Conservation (phyloP, 2,113 vertebrate genomes). For the Oryzias woworae region DNA sequence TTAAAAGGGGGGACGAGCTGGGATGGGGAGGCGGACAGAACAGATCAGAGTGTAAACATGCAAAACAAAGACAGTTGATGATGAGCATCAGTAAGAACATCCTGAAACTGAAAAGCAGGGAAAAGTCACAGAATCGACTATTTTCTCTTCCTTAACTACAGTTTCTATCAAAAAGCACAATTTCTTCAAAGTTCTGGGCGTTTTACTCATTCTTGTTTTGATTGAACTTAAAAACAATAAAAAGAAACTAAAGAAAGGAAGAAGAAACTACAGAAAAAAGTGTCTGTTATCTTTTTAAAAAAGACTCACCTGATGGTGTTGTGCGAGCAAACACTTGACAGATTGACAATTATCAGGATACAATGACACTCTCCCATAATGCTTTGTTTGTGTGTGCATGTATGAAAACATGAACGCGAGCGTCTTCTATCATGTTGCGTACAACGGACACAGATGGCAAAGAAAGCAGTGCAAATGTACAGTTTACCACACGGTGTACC, state of each 20-base stretch:
- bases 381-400: neutral
- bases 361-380: constrained; percentile 37
- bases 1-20: constrained; percentile 83
- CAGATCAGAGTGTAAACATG: neutral
- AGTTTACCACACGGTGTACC: constrained; percentile 69
- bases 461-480: neutral
- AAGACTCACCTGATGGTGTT: constrained; percentile 18
- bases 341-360: constrained; percentile 17
- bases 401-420: neutral
- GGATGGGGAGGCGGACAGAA: constrained; percentile 25
- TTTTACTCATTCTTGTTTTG: neutral
- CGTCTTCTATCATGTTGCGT: neutral
- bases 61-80: neutral
- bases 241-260: neutral
- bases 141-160: too few species aligned
- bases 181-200: neutral
- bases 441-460: neutral
- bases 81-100: neutral
- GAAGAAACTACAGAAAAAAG: neutral
- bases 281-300: too few species aligned
- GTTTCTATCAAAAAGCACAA: neutral
- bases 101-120: neutral
- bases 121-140: neutral
- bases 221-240: neutral
- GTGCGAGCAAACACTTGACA: constrained; percentile 13